Base-by-base conservation (phyloP, 2,113 vertebrate genomes). In the Acanthisitta chloris region DNA sequence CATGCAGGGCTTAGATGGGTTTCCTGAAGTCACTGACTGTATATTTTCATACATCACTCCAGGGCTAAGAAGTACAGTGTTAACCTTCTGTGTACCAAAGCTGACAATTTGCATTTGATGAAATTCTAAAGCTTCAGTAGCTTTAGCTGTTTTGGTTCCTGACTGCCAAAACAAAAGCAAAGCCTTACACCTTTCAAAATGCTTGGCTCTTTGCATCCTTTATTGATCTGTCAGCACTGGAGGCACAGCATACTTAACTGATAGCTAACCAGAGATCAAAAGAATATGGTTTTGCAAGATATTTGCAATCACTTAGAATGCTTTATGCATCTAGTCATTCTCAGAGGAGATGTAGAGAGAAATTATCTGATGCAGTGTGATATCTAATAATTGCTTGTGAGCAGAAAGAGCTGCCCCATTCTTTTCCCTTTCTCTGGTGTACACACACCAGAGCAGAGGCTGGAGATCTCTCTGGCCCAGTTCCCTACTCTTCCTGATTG, bases 1-100 rank as follows among this genome's bases (percentile, higher is more conserved):
- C 94, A 92, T 51, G 81, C 52, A 79, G 90, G 83, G 81, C 61
- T 94, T 86, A 96, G 95, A 94, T 92, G 72, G 71, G n/a, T 97
- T 97, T 97, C 73, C 86, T 94, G 88, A 91, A 95, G 67, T 91
- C 81, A 79, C 65, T 92, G 91, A 62, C 38, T 95, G 46, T 88
- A 17, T 92, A 74, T 96, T 96, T 96, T 91, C 86, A 79, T 86
- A 46, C 34, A 76, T 46, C 48, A 77, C 49, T 96, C 49, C 33
- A 46, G 61, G 46, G 21, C 54, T 86, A 51, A 84, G 65, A 43
- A 91, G 28, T 84, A 83, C 45, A 48, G 31, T 57, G 45, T 96
- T 97, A 97, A 97, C 93, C 79, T 95, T 64, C 61, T 92, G 69
- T 43, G 67, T 92, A 62, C 92, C 94, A 90, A 59, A 94, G 61